Evolutionary conservation across 1,140 invertebrate species (phyloP).

Genomic region (Dendrolimus kikuchii): DNA sequence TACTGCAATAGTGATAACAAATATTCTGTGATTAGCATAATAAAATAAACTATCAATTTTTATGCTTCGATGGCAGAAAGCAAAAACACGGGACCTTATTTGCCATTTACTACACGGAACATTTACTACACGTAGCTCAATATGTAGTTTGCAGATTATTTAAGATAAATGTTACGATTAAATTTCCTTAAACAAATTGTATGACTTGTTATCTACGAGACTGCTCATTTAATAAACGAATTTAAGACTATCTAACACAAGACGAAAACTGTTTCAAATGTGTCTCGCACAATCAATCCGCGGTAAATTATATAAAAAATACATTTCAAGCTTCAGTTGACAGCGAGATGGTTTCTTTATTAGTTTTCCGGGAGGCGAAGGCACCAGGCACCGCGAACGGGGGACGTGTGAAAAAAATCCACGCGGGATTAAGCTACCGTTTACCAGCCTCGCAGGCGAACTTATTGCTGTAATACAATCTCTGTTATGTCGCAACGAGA

Average conservation of each 20-base stretch:
- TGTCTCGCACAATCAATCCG: slow-evolving; percentile 53
- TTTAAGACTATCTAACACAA: slow-evolving; percentile 1
- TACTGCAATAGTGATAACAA: no score
- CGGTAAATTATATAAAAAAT: slow-evolving; percentile 71
- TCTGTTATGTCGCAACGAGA: slow-evolving; percentile 61
- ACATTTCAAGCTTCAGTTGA: slow-evolving; percentile 69
- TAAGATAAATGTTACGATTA: no score
- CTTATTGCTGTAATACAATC: slow-evolving; percentile 68
- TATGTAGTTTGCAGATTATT: no score
- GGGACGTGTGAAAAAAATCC: slow-evolving; percentile 67
- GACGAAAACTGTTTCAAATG: slow-evolving; percentile 26
- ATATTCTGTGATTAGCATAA: no score
- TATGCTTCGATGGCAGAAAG: no score
- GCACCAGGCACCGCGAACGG: slow-evolving; percentile 23
- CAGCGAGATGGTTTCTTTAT: slow-evolving; percentile 69
- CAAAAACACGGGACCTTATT: no score
- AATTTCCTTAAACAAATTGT: no score
- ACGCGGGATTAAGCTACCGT: slow-evolving; percentile 53
- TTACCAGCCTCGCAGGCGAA: slow-evolving; percentile 55
- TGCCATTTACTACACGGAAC: no score
- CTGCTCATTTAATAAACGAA: not conserved
- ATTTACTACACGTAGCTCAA: no score
- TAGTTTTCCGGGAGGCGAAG: slow-evolving; percentile 59
- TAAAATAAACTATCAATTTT: no score
- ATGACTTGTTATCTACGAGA: no score